Percentiles rank a stretch among this genome's conserved stretches.
phyloP scores from a whole-genome alignment of 2,797 vertebrate genomes.

The Petrocephalus schoutedeni region DNA sequence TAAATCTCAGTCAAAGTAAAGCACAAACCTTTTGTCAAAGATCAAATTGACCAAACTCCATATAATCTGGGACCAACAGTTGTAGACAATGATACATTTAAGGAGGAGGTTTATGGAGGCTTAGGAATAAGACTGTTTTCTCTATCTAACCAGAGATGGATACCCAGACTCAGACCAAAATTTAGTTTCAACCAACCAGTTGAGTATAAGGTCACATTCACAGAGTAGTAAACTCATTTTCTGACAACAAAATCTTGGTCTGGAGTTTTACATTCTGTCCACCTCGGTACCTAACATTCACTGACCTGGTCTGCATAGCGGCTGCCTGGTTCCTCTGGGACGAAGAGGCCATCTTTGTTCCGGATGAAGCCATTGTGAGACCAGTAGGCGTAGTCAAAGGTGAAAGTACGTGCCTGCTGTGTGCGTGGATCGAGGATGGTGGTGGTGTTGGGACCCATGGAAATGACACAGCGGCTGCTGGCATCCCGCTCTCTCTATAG shows the following conservation, averaged over 20 bases:
- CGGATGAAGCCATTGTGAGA: constrained; percentile 65
- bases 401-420: constrained; percentile 58
- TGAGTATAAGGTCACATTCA: too few species aligned
- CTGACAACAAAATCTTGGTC: too few species aligned
- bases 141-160: not conserved
- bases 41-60: not conserved
- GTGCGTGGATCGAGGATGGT: constrained; percentile 66
- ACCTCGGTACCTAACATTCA: not conserved
- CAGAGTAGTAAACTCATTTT: too few species aligned
- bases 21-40: not conserved
- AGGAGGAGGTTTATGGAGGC: not conserved
- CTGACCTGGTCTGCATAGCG: constrained; percentile 67
- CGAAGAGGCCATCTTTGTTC: constrained; percentile 54
- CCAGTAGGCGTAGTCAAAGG: constrained; percentile 72
- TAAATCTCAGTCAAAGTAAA: constrained; percentile 1
- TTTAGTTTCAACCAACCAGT: too few species aligned
- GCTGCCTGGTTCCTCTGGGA: constrained; percentile 62
- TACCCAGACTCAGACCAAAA: too few species aligned
- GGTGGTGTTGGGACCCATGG: constrained; percentile 63
- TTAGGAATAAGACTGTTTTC: not conserved
- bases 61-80: not conserved
- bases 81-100: not conserved
- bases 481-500: constrained; percentile 68
- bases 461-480: constrained; percentile 66
- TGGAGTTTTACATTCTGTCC: not conserved